Base-by-base conservation (phyloP, 2,113 vertebrate species). In the Eclectus roratus region DNA sequence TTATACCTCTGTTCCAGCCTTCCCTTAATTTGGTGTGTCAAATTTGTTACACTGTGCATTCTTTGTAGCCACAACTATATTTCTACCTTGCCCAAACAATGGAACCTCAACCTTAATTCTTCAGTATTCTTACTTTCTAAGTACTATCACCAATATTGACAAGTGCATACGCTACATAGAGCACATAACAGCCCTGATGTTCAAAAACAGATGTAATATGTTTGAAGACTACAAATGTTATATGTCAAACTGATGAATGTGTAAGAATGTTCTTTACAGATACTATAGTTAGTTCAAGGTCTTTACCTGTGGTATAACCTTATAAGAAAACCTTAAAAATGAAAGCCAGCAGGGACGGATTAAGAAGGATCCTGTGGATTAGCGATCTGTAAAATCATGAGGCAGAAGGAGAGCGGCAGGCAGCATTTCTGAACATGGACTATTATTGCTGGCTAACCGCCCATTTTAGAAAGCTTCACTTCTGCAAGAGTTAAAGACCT, bases 311-410 rank as follows among this genome's bases (percentile, higher is more conserved):
- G 41, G 15, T 83, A 73, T 61, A 95, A 85, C 43, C 37, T 85
- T 49, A 49, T 41, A 82, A 87, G n/a, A 89, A 94, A 91, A 65
- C 49, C 39, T 87, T 80, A 82, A 91, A 95, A 93, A 85, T 43
- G 37, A 89, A 96, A 88, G 58, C 19, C 2, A 8, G 24, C 29
- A 85, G 58, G 35, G 39, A 46, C 39, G 46, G 87, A 94, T 96
- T 95, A 97, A 85, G 64, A 88, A 86, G 53, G 41, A 90, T 85
- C 58, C 33, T 46, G 50, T 0, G 10, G 94, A 93, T 94, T 91
- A 94, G 53, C 0, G 29, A 82, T 55, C 68, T 91, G 58, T 88
- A 83, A 95, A 96, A 88, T 70, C 49, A 80, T 31, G 66, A 83
- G 66, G 89, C 87, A 91, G 81, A 89, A 85, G 85, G 5, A 2